Conservation (phyloP, 2,888 invertebrate genomes). For the Drosophila aldrichi region DNA sequence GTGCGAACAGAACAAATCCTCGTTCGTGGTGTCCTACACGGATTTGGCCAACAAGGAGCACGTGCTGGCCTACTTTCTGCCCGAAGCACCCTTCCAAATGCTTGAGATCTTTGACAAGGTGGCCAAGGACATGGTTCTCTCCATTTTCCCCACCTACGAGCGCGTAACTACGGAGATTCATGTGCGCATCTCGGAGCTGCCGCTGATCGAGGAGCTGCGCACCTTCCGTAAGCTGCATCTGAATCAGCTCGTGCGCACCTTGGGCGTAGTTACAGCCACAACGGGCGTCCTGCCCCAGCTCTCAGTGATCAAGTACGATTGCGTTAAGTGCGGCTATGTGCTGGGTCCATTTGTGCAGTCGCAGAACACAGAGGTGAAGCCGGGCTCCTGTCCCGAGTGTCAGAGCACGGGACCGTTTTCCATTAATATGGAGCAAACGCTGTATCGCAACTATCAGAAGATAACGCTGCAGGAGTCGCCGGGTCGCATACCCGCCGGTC, state of each 20-base stretch:
- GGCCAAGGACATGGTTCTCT: constrained; percentile 95
- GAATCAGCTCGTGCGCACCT: constrained; percentile 96
- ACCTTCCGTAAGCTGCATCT: constrained; percentile 95
- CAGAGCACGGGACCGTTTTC: constrained; percentile 98
- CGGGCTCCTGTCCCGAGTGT: constrained; percentile 99
- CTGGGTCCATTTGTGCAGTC: constrained; percentile 98
- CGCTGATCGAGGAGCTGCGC: constrained; percentile 97
- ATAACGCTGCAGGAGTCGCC: constrained; percentile 99
- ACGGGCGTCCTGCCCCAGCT: constrained; percentile 98
- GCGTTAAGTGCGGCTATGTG: constrained; percentile 97
- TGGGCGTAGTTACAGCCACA: constrained; percentile 98
- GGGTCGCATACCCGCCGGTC: constrained; percentile 98
- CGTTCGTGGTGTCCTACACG: constrained; percentile 97
- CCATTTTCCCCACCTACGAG: constrained; percentile 98
- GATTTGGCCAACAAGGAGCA: constrained; percentile 95
- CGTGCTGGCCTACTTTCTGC: constrained; percentile 97
- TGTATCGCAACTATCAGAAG: constrained; percentile 99
- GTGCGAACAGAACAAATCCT: constrained; percentile 96
- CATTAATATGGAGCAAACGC: constrained; percentile 99
- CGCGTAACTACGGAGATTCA: constrained; percentile 97
- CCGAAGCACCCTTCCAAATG: constrained; percentile 99
- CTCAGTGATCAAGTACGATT: constrained; percentile 98
- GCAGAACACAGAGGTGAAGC: constrained; percentile 96
- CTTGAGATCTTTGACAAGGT: constrained; percentile 98
- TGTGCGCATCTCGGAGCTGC: constrained; percentile 97